Base-by-base conservation (phyloP, 2,113 vertebrate genomes). In the Carollia perspicillata region DNA sequence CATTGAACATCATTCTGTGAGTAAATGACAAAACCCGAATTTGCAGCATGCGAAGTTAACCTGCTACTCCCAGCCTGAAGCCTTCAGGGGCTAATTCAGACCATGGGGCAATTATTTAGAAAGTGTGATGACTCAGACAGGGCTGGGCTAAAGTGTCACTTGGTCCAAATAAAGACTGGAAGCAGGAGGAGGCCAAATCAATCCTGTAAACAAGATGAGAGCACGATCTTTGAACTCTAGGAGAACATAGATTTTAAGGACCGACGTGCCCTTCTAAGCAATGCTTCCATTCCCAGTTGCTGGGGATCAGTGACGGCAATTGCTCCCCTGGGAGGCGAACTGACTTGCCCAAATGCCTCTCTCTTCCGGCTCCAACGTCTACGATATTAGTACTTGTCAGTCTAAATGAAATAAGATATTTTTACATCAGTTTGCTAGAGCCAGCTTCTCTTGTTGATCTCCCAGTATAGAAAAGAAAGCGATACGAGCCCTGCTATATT, bases 131-230 rank as follows among this genome's bases (percentile, higher is more conserved):
- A 78, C 81, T 90, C 81, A 90, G 93, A 51, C 33, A 47, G 71
- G 71, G 78, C 72, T 96, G 94, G 77, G 26, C 58, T 49, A 53
- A 75, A 33, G 85, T 40, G 18, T 74, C 35, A 93, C 66, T 77
- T 49, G 75, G 74, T 96, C 51, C 83, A 74, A 94, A 89, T 95
- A 92, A 93, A 94, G 89, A 74, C 53, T 53, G 4, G 72, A 85
- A 78, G 77, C 75, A 17, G 18, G 47, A 12, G 81, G 42, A 84
- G 75, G 40, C 47, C 71, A 90, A 80, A 53, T 72, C 14, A 88
- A 80, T 86, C 49, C 80, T 42, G 28, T 69, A 83, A 94, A 90
- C 47, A 84, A 65, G 35, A 93, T 9, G 71, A 86, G 71, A 37
- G 66, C 0, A 12, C 33, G 18, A 4, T 10, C 3, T 88, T 81